Evolutionary conservation across 2,113 vertebrate species (phyloP).

Genomic region (Pan troglodytes): NHGRI_mPanTro3-v2.1_pri NC_072403.2:54381001-54381500

Average conservation of each 20-base stretch:
- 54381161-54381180: background rate
- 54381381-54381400: background rate
- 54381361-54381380: background rate
- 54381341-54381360: background rate
- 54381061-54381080: background rate
- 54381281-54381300: background rate
- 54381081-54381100: background rate
- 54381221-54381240: background rate
- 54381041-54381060: background rate
- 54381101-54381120: rapidly evolving
- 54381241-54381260: background rate
- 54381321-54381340: background rate
- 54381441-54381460: background rate
- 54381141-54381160: background rate
- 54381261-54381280: background rate
- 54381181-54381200: background rate
- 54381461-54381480: background rate
- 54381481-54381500: background rate
- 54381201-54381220: background rate
- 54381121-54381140: background rate
- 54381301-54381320: background rate
- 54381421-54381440: background rate
- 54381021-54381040: background rate
- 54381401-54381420: background rate
- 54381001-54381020: background rate